Evolutionary conservation across 2,113 vertebrate species (phyloP).

Genomic region (Calonectris borealis): DNA sequence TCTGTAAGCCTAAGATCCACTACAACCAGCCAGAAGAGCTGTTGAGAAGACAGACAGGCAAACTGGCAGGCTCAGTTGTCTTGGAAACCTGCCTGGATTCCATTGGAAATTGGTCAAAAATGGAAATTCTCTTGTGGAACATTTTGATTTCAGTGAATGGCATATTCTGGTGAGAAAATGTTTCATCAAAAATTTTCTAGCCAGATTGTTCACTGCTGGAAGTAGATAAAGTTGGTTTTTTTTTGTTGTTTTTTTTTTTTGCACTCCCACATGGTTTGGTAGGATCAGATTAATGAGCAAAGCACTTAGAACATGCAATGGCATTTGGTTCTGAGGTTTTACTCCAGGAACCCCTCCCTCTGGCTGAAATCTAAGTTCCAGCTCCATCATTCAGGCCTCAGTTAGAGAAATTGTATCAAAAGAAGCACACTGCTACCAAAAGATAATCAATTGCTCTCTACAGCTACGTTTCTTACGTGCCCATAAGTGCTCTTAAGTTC

Average conservation of each 20-base stretch:
- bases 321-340: background rate
- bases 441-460: background rate
- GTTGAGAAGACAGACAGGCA: background rate
- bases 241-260: background rate
- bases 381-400: background rate
- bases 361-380: background rate
- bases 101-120: conserved; percentile 41
- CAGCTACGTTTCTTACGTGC: background rate
- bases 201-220: background rate
- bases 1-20: background rate
- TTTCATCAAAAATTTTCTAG: background rate
- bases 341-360: background rate
- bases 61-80: conserved; percentile 2
- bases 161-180: conserved; percentile 7
- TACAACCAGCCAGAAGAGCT: background rate
- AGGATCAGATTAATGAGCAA: background rate
- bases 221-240: background rate
- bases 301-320: background rate
- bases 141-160: conserved; percentile 12
- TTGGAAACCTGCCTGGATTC: conserved; percentile 47
- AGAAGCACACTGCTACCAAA: background rate
- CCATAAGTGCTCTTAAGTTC: background rate
- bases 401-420: background rate
- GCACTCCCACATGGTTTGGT: background rate
- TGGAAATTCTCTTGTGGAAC: conserved; percentile 33